Percentiles rank a stretch among this genome's conserved stretches.
These are phyloP conservation scores for Struthio camelus DNA, from an alignment of 2,113 vertebrate genomes.

Conservation along the genomic window DNA sequence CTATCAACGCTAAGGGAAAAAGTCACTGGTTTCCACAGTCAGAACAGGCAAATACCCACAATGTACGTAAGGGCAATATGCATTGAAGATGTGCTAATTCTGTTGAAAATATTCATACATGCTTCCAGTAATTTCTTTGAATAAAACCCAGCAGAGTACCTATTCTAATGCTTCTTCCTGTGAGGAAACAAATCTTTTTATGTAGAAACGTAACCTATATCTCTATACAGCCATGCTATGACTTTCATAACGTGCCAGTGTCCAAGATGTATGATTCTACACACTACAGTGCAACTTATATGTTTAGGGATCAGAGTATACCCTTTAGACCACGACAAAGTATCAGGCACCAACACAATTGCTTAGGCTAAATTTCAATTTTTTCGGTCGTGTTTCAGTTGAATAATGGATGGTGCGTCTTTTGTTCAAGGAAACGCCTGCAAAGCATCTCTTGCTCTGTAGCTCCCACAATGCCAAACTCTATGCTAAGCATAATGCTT, in stretches of 20 bases:
- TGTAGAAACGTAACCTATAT: neutral
- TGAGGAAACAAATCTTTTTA: neutral
- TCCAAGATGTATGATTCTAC: neutral
- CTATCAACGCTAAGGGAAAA: neutral
- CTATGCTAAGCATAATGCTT: neutral
- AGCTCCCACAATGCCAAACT: neutral
- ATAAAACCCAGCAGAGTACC: neutral
- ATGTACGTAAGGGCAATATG: neutral
- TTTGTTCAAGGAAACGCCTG: neutral
- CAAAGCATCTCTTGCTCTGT: neutral
- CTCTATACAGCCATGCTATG: neutral
- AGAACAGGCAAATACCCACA: neutral
- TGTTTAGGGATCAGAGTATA: neutral
- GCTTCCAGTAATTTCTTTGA: constrained; percentile 41
- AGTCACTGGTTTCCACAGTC: neutral
- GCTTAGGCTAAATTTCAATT: neutral
- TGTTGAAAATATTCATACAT: constrained; percentile 13
- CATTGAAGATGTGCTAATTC: neutral
- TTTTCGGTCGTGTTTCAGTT: neutral
- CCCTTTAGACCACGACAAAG: neutral
- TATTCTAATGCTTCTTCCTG: neutral
- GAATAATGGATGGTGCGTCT: neutral
- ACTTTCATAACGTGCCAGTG: rapidly evolving
- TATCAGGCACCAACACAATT: neutral
- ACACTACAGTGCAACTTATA: too few relatives aligned